phyloP scores from a whole-genome alignment of 1,140 invertebrate genomes.

The Drosophila gunungcola region DNA sequence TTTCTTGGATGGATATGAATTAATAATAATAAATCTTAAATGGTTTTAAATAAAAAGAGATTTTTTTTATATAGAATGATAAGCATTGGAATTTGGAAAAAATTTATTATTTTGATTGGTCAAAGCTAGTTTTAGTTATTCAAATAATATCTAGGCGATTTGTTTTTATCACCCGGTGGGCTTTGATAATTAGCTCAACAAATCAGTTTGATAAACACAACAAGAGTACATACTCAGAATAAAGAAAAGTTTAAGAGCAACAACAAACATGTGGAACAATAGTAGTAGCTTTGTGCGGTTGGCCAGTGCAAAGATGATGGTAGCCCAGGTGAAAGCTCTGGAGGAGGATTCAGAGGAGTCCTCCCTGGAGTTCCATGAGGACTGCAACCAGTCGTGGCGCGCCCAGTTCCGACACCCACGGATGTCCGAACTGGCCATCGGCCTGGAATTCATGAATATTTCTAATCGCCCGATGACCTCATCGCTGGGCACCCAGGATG shows the following conservation, averaged over 20 bases:
- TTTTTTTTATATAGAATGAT: too few relatives aligned
- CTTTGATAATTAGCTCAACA: neutral
- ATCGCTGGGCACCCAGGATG: neutral
- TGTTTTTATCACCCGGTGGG: neutral
- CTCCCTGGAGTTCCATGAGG: conserved; percentile 45
- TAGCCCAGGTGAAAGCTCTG: neutral
- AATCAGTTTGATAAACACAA: neutral
- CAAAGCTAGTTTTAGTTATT: too few relatives aligned
- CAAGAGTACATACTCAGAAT: neutral
- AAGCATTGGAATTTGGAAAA: too few relatives aligned
- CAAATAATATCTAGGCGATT: too few relatives aligned
- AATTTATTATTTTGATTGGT: too few relatives aligned
- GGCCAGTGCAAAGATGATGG: neutral
- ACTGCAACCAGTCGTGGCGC: conserved; percentile 38
- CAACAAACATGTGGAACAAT: conserved; percentile 2
- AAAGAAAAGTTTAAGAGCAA: neutral
- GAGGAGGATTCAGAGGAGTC: conserved; percentile 18
- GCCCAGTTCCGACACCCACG: conserved; percentile 16
- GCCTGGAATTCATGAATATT: conserved; percentile 27
- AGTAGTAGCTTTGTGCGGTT: neutral
- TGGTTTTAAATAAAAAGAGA: too few relatives aligned
- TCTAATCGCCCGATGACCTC: neutral
- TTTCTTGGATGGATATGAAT: too few relatives aligned
- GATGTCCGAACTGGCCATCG: conserved; percentile 27
- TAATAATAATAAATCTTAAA: too few relatives aligned